phyloP scores from a whole-genome alignment of 1,140 invertebrate species.

The Cherax quadricarinatus region DNA sequence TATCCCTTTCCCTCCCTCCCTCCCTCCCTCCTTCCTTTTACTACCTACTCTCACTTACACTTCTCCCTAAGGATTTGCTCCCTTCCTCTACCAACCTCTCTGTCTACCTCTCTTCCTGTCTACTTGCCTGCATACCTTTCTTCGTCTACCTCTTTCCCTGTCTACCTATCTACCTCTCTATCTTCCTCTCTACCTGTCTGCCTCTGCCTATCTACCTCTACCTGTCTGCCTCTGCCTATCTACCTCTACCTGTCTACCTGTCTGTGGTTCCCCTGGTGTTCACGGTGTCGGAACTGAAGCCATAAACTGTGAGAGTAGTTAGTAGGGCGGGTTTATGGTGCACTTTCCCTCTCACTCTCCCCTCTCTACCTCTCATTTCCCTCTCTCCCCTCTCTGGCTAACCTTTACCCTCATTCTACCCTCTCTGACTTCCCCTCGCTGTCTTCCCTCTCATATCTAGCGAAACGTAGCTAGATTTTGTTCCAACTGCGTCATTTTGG shows the following conservation, averaged over 20 bases:
- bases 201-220: too few relatives aligned
- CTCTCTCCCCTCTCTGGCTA: too few relatives aligned
- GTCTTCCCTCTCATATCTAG: too few relatives aligned
- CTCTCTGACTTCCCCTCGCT: too few relatives aligned
- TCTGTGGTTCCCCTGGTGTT: background rate
- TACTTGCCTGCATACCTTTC: background rate
- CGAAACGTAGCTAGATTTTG: too few relatives aligned
- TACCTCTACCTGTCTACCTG: background rate
- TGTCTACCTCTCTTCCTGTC: background rate
- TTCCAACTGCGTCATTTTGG: too few relatives aligned
- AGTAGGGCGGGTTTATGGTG: background rate
- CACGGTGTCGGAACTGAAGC: background rate
- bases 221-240: background rate
- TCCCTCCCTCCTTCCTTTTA: background rate
- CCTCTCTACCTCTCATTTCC: background rate
- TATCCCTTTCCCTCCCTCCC: too few relatives aligned
- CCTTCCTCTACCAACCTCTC: background rate
- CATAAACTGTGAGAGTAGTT: slow-evolving; percentile 2
- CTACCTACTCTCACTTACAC: too few relatives aligned
- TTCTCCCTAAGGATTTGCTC: background rate
- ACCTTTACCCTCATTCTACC: too few relatives aligned
- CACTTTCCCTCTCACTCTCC: background rate
- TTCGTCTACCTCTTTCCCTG: background rate
- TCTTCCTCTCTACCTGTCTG: background rate
- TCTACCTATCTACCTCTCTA: too few relatives aligned